Percentiles rank a stretch among this genome's conserved stretches.
Evolutionary conservation across 2,113 vertebrate genomes (phyloP).

Genomic region (Sardina pilchardus): DNA sequence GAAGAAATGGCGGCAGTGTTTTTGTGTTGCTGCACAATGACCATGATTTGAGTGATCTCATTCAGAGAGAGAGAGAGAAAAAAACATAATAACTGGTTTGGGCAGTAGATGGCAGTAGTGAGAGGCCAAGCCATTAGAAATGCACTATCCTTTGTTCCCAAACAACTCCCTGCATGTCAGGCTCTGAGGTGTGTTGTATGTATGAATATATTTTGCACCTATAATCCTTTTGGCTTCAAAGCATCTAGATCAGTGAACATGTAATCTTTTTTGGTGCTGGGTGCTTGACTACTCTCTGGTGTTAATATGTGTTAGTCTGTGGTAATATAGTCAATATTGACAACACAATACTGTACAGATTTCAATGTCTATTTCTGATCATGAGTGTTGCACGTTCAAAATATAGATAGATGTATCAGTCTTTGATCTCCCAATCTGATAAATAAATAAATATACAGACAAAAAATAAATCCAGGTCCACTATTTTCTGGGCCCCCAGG

Average conservation of each 20-base stretch:
- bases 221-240: neutral
- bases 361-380: neutral
- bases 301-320: neutral
- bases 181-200: neutral
- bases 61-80: neutral
- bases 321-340: neutral
- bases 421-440: neutral
- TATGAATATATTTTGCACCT: neutral
- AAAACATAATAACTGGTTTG: neutral
- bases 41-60: conserved; percentile 29
- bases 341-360: neutral
- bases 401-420: neutral
- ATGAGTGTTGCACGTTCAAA: neutral
- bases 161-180: neutral
- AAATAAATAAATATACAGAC: neutral
- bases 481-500: conserved; percentile 62
- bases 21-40: conserved; percentile 36
- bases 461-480: neutral
- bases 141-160: conserved; percentile 17
- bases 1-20: neutral
- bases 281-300: neutral
- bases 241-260: neutral
- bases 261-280: neutral
- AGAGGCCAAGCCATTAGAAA: conserved; percentile 24
- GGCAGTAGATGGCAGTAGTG: conserved; percentile 45